Conservation (phyloP, 37 sponge, comb jelly and placozoan species). For the Crambe crambe region DNA sequence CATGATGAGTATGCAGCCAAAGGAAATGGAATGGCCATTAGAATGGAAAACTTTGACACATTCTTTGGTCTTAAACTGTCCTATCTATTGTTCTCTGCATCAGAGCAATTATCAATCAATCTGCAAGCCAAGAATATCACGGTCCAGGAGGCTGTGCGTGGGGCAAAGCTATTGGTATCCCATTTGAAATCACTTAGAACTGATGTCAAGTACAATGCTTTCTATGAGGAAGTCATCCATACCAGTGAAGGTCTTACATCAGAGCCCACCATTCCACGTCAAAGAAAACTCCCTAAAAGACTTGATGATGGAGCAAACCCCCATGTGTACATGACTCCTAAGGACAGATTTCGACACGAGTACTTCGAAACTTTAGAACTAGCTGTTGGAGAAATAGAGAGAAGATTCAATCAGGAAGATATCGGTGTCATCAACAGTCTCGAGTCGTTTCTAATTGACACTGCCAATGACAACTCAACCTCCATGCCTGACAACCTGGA, state of each 20-base stretch:
- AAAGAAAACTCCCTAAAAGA: conserved; percentile 50
- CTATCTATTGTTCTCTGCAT: conserved; percentile 39
- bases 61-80: conserved; percentile 60
- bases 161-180: conserved; percentile 32
- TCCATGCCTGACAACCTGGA: conserved; percentile 31
- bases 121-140: conserved; percentile 65
- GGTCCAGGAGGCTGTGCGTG: conserved; percentile 54
- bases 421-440: conserved; percentile 5
- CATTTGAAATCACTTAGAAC: conserved; percentile 43
- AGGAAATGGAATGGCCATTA: conserved; percentile 29
- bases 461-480: conserved; percentile 28
- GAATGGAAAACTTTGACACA: conserved; percentile 63
- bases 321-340: conserved; percentile 21
- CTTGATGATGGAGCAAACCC: conserved; percentile 52
- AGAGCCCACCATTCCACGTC: conserved; percentile 44
- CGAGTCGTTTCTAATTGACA: background rate
- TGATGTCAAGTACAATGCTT: conserved; percentile 33
- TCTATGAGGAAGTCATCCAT: conserved; percentile 37
- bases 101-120: conserved; percentile 66
- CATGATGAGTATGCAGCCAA: conserved; percentile 77
- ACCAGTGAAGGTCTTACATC: conserved; percentile 19
- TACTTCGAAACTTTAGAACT: conserved; percentile 33
- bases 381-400: conserved; percentile 22
- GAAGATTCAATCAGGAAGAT: conserved; percentile 13
- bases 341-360: conserved; percentile 31